phyloP scores from a whole-genome alignment of 2,888 invertebrate genomes.

The Cetonia aurata region DNA sequence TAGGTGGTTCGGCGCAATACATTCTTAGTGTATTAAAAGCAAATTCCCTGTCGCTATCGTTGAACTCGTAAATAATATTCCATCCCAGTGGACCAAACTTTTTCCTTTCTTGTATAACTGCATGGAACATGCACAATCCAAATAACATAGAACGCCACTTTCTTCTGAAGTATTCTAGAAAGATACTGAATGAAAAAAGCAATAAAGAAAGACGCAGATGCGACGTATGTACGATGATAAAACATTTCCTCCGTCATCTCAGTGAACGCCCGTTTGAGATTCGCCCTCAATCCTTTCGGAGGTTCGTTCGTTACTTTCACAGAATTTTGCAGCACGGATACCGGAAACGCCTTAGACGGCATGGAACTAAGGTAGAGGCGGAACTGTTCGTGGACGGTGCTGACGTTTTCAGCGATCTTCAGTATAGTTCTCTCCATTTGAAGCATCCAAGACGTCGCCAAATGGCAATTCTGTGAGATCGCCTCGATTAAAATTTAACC shows the following conservation, averaged over 20 bases:
- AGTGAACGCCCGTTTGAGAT: conserved; percentile 84
- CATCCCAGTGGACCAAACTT: conserved; percentile 94
- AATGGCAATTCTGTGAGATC: conserved; percentile 85
- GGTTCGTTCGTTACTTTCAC: conserved; percentile 96
- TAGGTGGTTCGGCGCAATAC: conserved; percentile 77
- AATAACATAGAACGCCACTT: conserved; percentile 83
- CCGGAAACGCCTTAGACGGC: conserved; percentile 88
- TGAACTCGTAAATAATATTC: conserved; percentile 95
- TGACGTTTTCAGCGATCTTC: conserved; percentile 76
- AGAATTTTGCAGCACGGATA: conserved; percentile 91
- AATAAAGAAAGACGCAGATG: conserved; percentile 21
- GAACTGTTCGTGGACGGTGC: conserved; percentile 78
- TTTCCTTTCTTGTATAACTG: conserved; percentile 90
- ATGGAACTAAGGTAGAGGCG: conserved; percentile 90
- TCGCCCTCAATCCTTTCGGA: conserved; percentile 91
- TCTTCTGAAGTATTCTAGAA: conserved; percentile 70
- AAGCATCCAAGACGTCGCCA: conserved; percentile 95
- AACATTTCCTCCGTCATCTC: conserved; percentile 85
- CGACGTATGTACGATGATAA: conserved; percentile 73
- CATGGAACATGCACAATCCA: conserved; percentile 93
- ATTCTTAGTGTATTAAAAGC: conserved; percentile 88
- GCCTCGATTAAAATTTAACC: conserved; percentile 10
- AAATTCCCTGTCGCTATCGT: conserved; percentile 92
- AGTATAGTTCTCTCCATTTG: conserved; percentile 84
- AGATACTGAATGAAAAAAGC: neutral